Conservation (phyloP, 1,140 invertebrate genomes). For the Himalopsyche phryganea region DNA sequence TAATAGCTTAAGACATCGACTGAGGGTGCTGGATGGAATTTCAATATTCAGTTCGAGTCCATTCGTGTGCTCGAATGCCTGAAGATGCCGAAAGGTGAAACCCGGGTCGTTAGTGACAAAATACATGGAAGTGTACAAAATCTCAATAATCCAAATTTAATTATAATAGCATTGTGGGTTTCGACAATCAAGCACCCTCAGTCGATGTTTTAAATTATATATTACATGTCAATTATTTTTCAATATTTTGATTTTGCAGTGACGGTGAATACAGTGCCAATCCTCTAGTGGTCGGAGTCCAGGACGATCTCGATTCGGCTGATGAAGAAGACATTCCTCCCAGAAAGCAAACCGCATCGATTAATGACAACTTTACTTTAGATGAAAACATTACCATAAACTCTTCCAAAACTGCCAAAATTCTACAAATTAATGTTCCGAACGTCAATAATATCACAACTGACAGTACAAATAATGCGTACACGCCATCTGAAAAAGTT, state of each 20-base stretch:
- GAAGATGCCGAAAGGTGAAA: no score
- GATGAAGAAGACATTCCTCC: slow-evolving; percentile 46
- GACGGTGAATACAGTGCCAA: slow-evolving; percentile 73
- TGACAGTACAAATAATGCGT: neutral
- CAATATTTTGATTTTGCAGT: slow-evolving; percentile 48
- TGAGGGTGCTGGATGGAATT: no score
- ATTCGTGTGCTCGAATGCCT: no score
- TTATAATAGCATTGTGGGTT: no score
- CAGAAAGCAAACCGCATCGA: neutral
- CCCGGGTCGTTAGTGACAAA: no score
- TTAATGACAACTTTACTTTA: neutral
- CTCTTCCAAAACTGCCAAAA: slow-evolving; percentile 19
- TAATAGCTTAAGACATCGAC: no score
- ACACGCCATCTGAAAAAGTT: slow-evolving; percentile 10
- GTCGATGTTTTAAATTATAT: no score
- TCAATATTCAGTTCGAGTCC: no score
- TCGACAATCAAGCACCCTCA: no score
- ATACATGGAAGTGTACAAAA: no score
- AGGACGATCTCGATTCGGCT: slow-evolving; percentile 80
- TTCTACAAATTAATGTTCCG: slow-evolving; percentile 2
- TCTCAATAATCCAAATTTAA: no score
- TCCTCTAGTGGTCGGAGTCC: slow-evolving; percentile 81
- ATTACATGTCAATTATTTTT: no score
- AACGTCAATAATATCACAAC: neutral
- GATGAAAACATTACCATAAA: slow-evolving; percentile 12